Evolutionary conservation across 2,797 vertebrate genomes (phyloP).

Genomic region (Furcifer pardalis): DNA sequence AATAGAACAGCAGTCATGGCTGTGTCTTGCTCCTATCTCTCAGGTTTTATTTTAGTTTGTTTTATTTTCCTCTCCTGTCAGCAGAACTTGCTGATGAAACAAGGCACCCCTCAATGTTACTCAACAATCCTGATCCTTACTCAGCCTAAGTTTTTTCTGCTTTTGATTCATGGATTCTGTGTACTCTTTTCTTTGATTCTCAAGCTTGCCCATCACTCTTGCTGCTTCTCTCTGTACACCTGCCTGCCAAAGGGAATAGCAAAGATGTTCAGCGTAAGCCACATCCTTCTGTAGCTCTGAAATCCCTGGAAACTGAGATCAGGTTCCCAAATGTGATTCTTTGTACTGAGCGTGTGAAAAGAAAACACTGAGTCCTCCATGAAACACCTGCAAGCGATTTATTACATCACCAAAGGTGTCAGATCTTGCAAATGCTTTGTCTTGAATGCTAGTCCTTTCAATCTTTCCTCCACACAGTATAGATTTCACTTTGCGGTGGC

Average conservation of each 20-base stretch:
- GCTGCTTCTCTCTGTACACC: not conserved
- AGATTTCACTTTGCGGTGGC: constrained; percentile 17
- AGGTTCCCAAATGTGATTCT: constrained; percentile 3
- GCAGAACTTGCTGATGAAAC: not conserved
- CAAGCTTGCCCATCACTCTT: not conserved
- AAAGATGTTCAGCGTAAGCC: not conserved
- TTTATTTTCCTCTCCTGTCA: not conserved
- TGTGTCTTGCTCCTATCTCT: not conserved
- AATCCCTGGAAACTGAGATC: not conserved
- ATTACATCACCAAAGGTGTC: not conserved
- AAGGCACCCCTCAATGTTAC: not conserved
- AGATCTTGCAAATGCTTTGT: not conserved
- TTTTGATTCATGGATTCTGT: not conserved
- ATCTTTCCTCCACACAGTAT: not conserved
- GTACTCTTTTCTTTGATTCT: not conserved
- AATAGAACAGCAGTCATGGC: too few species aligned
- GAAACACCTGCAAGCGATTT: constrained; percentile 27
- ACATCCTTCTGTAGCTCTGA: constrained; percentile 12
- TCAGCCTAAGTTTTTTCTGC: not conserved
- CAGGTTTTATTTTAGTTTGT: not conserved
- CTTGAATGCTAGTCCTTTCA: constrained; percentile 26
- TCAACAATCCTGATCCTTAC: not conserved
- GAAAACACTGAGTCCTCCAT: constrained; percentile 20
- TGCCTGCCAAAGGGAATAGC: constrained; percentile 22
- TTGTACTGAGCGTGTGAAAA: constrained; percentile 20